These are phyloP conservation scores for Myotis planiceps DNA, from an alignment of 2,797 vertebrate species.

Conservation along the genomic window DNA sequence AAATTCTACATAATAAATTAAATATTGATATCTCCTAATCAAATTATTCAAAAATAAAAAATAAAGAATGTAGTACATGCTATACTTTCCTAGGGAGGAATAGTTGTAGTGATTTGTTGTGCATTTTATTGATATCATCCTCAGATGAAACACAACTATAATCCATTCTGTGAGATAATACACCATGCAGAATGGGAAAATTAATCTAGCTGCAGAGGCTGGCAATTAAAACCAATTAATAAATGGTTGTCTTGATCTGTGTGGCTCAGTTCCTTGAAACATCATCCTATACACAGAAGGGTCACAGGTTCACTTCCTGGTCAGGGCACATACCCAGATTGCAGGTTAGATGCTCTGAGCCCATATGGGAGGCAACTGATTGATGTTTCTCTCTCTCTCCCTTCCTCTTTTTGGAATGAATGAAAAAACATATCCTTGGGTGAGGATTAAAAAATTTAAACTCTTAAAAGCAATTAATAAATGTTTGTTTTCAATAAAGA, in stretches of 20 bases:
- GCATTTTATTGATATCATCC: background rate
- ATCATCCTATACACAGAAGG: no score
- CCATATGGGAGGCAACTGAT: no score
- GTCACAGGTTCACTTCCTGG: no score
- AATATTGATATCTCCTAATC: slow-evolving; percentile 4
- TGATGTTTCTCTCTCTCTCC: no score
- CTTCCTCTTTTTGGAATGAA: no score
- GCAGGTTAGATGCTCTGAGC: no score
- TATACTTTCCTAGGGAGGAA: background rate
- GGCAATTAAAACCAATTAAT: background rate
- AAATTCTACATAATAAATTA: slow-evolving; percentile 27
- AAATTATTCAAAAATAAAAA: background rate
- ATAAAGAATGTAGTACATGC: background rate
- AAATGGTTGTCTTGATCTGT: background rate
- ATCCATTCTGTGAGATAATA: background rate
- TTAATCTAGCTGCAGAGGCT: background rate
- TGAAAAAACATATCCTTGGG: no score
- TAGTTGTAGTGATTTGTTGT: background rate
- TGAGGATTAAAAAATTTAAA: no score
- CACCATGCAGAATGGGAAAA: background rate
- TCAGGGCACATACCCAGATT: no score
- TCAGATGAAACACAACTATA: background rate
- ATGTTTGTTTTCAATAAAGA: slow-evolving; percentile 14
- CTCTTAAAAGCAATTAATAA: background rate
- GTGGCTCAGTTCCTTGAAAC: no score